phyloP scores from a whole-genome alignment of 2,888 invertebrate genomes.

The Lepas anatifera region DNA sequence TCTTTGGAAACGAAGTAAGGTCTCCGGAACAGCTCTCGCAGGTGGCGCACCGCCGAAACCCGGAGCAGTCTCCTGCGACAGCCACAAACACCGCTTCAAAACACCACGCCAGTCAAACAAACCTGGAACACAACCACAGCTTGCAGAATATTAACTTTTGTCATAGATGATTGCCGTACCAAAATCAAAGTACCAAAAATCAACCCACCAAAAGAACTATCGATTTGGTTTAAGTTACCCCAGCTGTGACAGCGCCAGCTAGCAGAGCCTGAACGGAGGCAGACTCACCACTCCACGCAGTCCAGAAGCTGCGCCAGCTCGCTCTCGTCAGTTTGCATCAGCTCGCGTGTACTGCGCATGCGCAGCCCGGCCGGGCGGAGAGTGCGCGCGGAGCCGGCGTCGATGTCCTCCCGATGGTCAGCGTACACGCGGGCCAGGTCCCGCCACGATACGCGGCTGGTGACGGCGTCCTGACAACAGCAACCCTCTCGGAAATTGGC shows the following conservation, averaged over 20 bases:
- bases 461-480: background rate
- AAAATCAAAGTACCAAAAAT: too few species aligned
- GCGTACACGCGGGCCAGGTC: background rate
- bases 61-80: conserved; percentile 27
- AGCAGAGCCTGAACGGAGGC: too few species aligned
- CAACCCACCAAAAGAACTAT: too few species aligned
- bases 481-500: too few species aligned
- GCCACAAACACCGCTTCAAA: background rate
- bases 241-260: too few species aligned
- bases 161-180: too few species aligned
- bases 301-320: background rate
- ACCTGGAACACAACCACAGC: too few species aligned
- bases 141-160: too few species aligned
- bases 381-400: background rate
- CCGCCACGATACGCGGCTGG: background rate
- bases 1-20: conserved; percentile 46
- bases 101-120: too few species aligned
- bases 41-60: conserved; percentile 54
- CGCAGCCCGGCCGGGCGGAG: background rate
- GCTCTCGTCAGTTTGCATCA: background rate
- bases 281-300: background rate
- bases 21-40: conserved; percentile 58
- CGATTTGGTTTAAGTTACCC: too few species aligned
- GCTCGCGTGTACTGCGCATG: background rate
- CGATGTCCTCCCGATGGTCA: background rate